phyloP scores from a whole-genome alignment of 2,113 vertebrate species.

The Canis aureus region DNA sequence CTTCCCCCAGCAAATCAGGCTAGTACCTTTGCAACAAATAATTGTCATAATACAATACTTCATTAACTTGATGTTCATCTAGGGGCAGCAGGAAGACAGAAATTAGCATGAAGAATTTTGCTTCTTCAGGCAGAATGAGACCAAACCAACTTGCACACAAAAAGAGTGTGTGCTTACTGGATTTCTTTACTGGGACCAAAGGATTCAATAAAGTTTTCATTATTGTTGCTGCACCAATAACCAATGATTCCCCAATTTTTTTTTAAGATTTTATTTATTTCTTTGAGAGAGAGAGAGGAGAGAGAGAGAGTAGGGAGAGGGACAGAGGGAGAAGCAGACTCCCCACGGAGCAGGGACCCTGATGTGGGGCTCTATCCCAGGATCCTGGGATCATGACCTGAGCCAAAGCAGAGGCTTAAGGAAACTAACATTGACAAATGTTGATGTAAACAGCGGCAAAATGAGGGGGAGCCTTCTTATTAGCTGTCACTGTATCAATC shows the following conservation, averaged over 20 bases:
- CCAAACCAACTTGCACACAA: neutral
- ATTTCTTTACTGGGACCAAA: neutral
- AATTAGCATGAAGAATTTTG: neutral
- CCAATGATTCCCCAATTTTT: neutral
- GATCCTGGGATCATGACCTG: no score
- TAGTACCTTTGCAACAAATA: neutral
- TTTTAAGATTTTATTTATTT: no score
- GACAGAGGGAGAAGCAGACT: no score
- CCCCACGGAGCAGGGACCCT: no score
- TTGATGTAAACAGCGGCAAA: neutral
- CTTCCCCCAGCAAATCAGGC: neutral
- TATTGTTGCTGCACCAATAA: neutral
- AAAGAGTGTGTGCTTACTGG: neutral
- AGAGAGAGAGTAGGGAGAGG: no score
- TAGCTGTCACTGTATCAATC: neutral
- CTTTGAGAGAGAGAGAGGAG: no score
- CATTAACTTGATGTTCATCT: neutral
- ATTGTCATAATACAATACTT: neutral
- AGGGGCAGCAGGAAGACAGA: neutral
- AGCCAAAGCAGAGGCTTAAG: neutral
- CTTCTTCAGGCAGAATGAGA: neutral
- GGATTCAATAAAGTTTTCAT: neutral
- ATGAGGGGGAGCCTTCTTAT: neutral
- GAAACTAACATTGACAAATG: slow-evolving; percentile 32
- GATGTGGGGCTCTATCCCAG: no score